Base-by-base conservation (phyloP, 2,797 vertebrate genomes). In the Xenentodon cancila region DNA sequence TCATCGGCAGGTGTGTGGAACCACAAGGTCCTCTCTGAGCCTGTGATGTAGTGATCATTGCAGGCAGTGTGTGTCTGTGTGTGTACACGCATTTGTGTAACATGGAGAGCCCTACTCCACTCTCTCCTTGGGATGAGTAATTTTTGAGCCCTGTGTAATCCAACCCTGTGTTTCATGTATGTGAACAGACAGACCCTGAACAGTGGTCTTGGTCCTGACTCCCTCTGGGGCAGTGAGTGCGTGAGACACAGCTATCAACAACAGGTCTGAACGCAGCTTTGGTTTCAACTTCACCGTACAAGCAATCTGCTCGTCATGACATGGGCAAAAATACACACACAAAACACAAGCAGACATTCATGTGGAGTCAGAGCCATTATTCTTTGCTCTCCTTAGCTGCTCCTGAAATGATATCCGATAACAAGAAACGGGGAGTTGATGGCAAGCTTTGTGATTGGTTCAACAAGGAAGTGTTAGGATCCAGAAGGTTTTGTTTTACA, bases 1-100 rank as follows among this genome's bases (percentile, higher is more conserved):
- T 91, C 86, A 92, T 83, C 91, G 86, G 90, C 92, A 93, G 92
- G 92, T 93, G 93, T 90, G 86, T 80, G 86, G 80, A 91, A 89
- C 88, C 83, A 80, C 83, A 77, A 88, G 86, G 85, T 90, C 75
- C 84, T 75, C 68, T 83, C 62, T 60, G 68, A 87, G 84, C 75
- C 79, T 89, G 78, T 88, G 88, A 92, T 90, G 82, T 73, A 74
- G 88, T 80, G 84, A 84, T 86, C 80, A 80, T 70, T 75, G 68
- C 25, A 48, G 64, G 64, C 55, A 58, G 49, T 64, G 66, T 61
- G 50, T 66, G 59, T 73, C 51, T 67, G 68, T 64, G 59, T 75
- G 62, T 55, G 53, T 40, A 50, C 18, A 57, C 18, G 40, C 27
- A 68, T 68, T 68, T 68, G 67, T 69, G 63, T 73, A 78, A 89